phyloP scores from a whole-genome alignment of 64 coral and sea anemone genomes.

The Montipora cactus region DNA sequence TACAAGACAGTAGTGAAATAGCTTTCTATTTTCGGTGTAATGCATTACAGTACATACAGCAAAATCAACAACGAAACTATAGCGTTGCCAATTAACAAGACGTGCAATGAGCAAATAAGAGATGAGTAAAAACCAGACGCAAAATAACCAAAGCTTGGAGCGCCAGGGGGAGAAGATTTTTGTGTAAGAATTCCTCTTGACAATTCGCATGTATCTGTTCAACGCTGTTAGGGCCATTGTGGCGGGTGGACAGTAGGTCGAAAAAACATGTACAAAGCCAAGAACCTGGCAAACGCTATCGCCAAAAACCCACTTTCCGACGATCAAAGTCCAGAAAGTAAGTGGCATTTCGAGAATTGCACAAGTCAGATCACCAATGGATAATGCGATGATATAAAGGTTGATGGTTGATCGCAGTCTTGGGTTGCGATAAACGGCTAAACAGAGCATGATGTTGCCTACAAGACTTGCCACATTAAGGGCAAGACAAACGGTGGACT shows the following conservation, averaged over 20 bases:
- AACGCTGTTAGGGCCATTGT: slow-evolving; percentile 65
- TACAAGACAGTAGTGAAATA: slow-evolving; percentile 11
- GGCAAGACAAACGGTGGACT: slow-evolving; percentile 14
- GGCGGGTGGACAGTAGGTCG: slow-evolving; percentile 66
- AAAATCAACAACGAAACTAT: slow-evolving; percentile 24
- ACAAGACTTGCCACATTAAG: slow-evolving; percentile 1
- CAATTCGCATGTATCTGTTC: slow-evolving; percentile 79
- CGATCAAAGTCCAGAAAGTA: slow-evolving; percentile 27
- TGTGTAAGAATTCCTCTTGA: slow-evolving; percentile 56
- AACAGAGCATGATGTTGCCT: slow-evolving; percentile 18
- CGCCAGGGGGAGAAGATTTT: slow-evolving; percentile 66
- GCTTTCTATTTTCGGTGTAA: slow-evolving; percentile 31
- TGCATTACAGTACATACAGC: slow-evolving; percentile 23
- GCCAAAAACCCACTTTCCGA: slow-evolving; percentile 68
- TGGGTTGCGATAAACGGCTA: slow-evolving; percentile 25
- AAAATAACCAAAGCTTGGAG: background rate
- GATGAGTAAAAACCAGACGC: slow-evolving; percentile 8
- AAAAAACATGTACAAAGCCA: slow-evolving; percentile 68
- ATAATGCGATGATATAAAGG: slow-evolving; percentile 25
- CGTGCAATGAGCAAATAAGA: slow-evolving; percentile 9
- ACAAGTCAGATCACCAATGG: slow-evolving; percentile 17
- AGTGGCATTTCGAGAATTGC: slow-evolving; percentile 17
- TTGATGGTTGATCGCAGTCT: slow-evolving; percentile 17
- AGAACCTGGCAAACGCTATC: slow-evolving; percentile 63
- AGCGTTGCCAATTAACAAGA: slow-evolving; percentile 29